Percentiles rank a stretch among this genome's conserved stretches.
Evolutionary conservation across 2,113 vertebrate species (phyloP).

Genomic region (Pterocles gutturalis): DNA sequence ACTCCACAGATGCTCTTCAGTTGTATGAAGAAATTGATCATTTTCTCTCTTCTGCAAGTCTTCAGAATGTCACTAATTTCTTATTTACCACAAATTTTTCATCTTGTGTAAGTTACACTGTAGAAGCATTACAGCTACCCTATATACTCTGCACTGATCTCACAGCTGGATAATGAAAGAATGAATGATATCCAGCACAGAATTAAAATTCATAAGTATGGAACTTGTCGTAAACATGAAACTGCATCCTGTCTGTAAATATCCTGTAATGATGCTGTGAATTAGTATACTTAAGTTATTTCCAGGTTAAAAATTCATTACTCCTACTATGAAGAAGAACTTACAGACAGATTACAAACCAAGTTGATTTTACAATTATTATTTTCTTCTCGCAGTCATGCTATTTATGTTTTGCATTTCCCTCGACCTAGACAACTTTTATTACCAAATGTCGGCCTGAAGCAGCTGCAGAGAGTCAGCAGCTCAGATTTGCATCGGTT

Average conservation of each 20-base stretch:
- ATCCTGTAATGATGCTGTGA: neutral
- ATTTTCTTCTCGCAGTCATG: conserved; percentile 19
- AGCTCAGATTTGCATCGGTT: neutral
- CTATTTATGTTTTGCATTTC: conserved; percentile 3
- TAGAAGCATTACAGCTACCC: neutral
- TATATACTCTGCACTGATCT: neutral
- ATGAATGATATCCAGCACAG: conserved; percentile 19
- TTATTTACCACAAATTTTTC: conserved; percentile 17
- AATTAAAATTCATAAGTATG: conserved; percentile 39
- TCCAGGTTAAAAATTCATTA: conserved; percentile 43
- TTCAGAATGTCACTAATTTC: conserved; percentile 47
- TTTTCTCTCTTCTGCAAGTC: conserved; percentile 28
- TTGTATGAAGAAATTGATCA: conserved; percentile 27
- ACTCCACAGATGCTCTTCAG: neutral
- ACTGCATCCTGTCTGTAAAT: conserved; percentile 33
- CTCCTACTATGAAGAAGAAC: neutral
- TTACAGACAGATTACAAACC: conserved; percentile 25
- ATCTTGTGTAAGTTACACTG: neutral
- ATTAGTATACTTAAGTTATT: conserved; percentile 25
- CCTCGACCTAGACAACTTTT: neutral
- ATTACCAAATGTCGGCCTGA: neutral
- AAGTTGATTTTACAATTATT: conserved; percentile 43
- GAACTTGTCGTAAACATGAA: conserved; percentile 12
- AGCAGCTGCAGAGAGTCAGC: conserved; percentile 5
- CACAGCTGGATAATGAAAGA: conserved; percentile 49